These are phyloP conservation scores for Columba guinea DNA, from an alignment of 2,797 vertebrate species.

Conservation along the genomic window DNA sequence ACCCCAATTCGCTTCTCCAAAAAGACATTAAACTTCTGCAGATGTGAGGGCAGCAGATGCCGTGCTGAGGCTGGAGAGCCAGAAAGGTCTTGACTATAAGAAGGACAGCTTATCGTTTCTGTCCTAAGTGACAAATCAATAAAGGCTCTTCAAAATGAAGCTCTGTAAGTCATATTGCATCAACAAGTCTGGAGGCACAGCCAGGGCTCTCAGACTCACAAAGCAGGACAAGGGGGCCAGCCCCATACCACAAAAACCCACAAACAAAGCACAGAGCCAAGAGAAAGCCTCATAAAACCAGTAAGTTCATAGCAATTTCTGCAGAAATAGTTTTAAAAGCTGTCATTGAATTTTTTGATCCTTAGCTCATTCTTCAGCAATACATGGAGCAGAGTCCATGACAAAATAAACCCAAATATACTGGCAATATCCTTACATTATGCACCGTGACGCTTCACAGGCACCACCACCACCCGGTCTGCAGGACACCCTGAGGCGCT, in stretches of 20 bases:
- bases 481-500: background rate
- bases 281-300: background rate
- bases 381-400: background rate
- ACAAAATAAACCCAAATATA: background rate
- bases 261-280: accelerated
- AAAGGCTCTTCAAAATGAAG: background rate
- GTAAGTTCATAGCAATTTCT: accelerated
- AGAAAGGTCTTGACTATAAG: background rate
- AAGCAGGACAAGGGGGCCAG: accelerated
- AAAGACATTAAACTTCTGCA: background rate
- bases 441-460: background rate
- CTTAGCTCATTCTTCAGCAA: background rate
- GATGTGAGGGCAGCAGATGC: background rate
- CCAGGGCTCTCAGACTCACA: background rate
- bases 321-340: background rate
- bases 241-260: accelerated
- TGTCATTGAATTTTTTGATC: background rate
- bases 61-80: background rate
- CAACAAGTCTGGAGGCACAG: background rate
- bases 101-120: background rate
- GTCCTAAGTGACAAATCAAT: background rate
- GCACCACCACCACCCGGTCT: background rate
- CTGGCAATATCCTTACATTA: background rate
- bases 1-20: background rate
- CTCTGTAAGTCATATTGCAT: background rate